Evolutionary conservation across 2,113 vertebrate genomes (phyloP).

Genomic region (Pterophyllum scalare): DNA sequence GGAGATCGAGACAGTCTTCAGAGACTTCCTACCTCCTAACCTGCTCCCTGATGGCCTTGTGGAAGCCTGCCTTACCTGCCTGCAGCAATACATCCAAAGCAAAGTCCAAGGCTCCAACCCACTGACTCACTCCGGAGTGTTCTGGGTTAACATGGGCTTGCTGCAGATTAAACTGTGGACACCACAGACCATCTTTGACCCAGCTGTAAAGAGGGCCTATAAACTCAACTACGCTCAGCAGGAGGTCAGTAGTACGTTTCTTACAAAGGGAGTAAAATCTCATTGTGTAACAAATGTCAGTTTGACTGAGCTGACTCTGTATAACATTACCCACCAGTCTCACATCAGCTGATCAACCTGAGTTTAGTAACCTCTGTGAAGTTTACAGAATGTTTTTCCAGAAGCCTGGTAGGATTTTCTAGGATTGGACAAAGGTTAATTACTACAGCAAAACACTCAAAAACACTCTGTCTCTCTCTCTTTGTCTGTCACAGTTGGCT

Average conservation of each 20-base stretch:
- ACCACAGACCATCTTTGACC: slow-evolving; percentile 93
- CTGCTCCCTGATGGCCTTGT: slow-evolving; percentile 86
- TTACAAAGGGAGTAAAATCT: background rate
- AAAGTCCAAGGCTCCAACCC: slow-evolving; percentile 76
- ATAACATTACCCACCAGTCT: too few species aligned
- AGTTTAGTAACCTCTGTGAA: too few species aligned
- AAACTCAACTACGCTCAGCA: slow-evolving; percentile 92
- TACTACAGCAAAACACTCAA: background rate
- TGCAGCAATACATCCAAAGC: slow-evolving; percentile 88
- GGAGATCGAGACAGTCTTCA: slow-evolving; percentile 84
- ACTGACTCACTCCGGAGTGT: slow-evolving; percentile 82
- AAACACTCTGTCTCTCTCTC: background rate
- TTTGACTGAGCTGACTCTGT: too few species aligned
- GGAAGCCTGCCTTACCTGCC: slow-evolving; percentile 83
- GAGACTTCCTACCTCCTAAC: slow-evolving; percentile 80
- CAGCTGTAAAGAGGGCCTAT: slow-evolving; percentile 91
- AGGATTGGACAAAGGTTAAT: background rate
- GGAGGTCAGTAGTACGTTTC: slow-evolving; percentile 83
- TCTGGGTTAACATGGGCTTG: slow-evolving; percentile 95
- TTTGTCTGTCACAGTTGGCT: slow-evolving; percentile 81
- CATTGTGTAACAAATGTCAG: too few species aligned
- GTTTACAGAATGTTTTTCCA: too few species aligned
- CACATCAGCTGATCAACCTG: too few species aligned
- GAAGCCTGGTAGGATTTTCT: too few species aligned
- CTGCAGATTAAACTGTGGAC: slow-evolving; percentile 93